Evolutionary conservation across 2,113 vertebrate genomes (phyloP), one percentile per base, ranked within the genome.

Genomic region (Rallus limicola): DNA sequence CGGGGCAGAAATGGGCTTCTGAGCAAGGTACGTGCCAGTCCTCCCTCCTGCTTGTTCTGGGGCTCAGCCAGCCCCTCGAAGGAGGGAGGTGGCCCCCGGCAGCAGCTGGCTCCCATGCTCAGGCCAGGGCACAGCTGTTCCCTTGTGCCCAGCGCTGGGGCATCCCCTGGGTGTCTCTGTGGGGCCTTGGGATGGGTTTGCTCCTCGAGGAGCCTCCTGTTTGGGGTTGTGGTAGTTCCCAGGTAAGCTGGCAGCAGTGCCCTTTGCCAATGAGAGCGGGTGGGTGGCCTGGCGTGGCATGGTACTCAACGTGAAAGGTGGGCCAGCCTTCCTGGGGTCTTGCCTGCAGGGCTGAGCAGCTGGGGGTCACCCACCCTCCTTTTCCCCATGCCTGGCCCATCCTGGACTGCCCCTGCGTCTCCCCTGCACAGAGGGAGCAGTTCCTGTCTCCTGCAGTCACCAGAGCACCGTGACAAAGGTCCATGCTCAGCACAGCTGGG

Each of bases 1-100:
- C 31, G 4, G 84, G 90, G 90, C 48, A 31, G 86, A 82, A 36
- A 93, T 93, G 96, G 93, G 93, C 42, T 90, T 93, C 92, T 95
- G 92, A 96, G 79, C 53, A 93, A 97, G 97, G 97, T 97, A 97
- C 7, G 96, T 96, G 89, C 53, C 62, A 2, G 3, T 52, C 76
- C 69, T 87, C 68, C 80, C 74, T 88, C 44, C 36, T 65, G 86
- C 74, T 81, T 68, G 52, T 84, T 46, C 55, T 1, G 0, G 33
- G 83, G 71, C 72, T 46, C n/a, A 55, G 6, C 11, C 2, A 46
- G 86, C 38, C 42, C 77, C 69, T 90, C 7, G 3, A 82, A 77
- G 77, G 88, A 91, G 18, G 25, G 60, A 78, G 82, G 67, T 64
- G 46, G 62, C 8, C 64, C 34, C 46, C 21, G 1, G 36, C 77